Evolutionary conservation across 2,888 invertebrate species (phyloP).

Genomic region (Hemithea aestivaria): DNA sequence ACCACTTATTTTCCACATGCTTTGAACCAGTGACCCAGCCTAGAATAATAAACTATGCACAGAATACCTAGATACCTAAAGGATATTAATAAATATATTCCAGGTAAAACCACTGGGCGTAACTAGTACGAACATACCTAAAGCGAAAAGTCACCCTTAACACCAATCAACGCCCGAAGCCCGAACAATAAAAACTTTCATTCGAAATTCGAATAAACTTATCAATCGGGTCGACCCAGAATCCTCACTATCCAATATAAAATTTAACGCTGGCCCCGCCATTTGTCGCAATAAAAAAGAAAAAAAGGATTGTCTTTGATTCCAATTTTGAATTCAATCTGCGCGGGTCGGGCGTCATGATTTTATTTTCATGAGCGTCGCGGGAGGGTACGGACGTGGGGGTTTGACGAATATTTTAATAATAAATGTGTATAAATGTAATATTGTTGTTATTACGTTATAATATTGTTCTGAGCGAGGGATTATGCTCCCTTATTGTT

Average conservation of each 20-base stretch:
- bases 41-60: too few relatives aligned
- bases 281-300: slow-evolving; percentile 65
- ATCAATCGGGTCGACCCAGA: slow-evolving; percentile 5
- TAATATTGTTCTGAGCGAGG: too few relatives aligned
- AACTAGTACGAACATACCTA: slow-evolving; percentile 1
- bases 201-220: slow-evolving; percentile 10
- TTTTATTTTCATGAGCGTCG: slow-evolving; percentile 76
- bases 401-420: slow-evolving; percentile 52
- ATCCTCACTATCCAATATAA: slow-evolving; percentile 52
- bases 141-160: slow-evolving; percentile 12
- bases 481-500: too few relatives aligned
- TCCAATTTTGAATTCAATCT: slow-evolving; percentile 77
- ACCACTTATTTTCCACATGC: too few relatives aligned
- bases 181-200: slow-evolving; percentile 22
- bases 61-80: too few relatives aligned
- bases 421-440: too few relatives aligned
- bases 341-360: slow-evolving; percentile 69
- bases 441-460: too few relatives aligned
- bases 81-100: too few relatives aligned
- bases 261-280: slow-evolving; percentile 64
- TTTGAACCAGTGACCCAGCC: too few relatives aligned
- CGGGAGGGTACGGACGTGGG: slow-evolving; percentile 45
- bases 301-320: slow-evolving; percentile 73
- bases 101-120: too few relatives aligned
- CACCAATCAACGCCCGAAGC: slow-evolving; percentile 14